Evolutionary conservation across 2,888 invertebrate species (phyloP), one percentile per base, ranked within the genome.

Genomic region (Troides oblongomaculatus): DNA sequence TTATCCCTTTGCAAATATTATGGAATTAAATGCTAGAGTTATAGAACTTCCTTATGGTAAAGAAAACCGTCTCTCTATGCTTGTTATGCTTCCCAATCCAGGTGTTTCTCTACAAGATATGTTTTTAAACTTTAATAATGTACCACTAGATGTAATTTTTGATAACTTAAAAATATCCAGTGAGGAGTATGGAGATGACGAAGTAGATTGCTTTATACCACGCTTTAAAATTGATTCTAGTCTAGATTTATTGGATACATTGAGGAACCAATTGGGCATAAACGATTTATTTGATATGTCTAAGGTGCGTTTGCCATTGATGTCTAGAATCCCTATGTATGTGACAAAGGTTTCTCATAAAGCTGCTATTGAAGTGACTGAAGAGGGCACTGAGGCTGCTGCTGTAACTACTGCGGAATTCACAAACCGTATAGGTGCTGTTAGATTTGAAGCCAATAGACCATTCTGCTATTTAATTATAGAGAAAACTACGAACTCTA

Each of bases 351-450:
- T 95, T 1, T 87, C 95, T 5, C 96, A 96, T 78, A 95, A 95
- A 79, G 95, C 96, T 2, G 93, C 94, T 76, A 95, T 96, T 74
- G 95, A 95, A 76, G 96, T 96, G 0, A 94, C 94, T 18, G 96
- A 96, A 80, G 94, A 95, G 72, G 96, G 96, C 0, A 96, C 96
- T 0, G 93, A 93, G 39, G 96, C 96, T 0, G 88, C 94, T 0
- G 95, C 94, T 0, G 94, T 94, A 0, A 93, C 95, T 0, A 81
- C 81, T 1, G 86, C 87, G 0, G 89, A 89, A 63, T 90, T 94
- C 66, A 81, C 85, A 6, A 93, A 94, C 75, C 91, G 94, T 69
- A 91, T 93, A 53, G 90, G 93, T 7, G 93, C 93, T 1, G 93
- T 94, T 1, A 89, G 93, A 72, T 94, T 95, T 79, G 89, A 92